phyloP scores from a whole-genome alignment of 2,888 invertebrate species.

The Stenodera caucasica region DNA sequence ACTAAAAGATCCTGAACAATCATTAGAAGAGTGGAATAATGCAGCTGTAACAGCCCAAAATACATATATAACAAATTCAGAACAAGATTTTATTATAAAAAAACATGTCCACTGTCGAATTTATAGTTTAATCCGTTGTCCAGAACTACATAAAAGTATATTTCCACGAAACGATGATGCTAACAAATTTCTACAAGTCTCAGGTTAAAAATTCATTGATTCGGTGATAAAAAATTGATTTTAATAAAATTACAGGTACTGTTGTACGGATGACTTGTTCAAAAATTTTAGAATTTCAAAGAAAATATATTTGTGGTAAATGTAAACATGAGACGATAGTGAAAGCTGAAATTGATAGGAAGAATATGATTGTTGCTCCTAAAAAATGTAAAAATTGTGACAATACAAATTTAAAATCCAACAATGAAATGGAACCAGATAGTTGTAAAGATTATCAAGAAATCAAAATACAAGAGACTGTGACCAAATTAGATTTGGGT shows the following conservation, averaged over 20 bases:
- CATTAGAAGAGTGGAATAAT: conserved; percentile 66
- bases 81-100: conserved; percentile 58
- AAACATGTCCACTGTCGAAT: conserved; percentile 69
- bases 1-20: conserved; percentile 64
- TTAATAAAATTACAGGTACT: conserved; percentile 63
- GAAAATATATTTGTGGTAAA: conserved; percentile 74
- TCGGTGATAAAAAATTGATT: background rate
- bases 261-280: conserved; percentile 75
- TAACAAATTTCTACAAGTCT: conserved; percentile 72
- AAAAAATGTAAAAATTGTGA: conserved; percentile 62
- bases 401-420: conserved; percentile 59
- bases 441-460: conserved; percentile 83
- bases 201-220: conserved; percentile 59
- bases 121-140: conserved; percentile 68
- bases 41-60: conserved; percentile 66
- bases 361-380: conserved; percentile 56
- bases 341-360: conserved; percentile 68
- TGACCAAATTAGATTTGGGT: conserved; percentile 70
- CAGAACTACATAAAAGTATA: conserved; percentile 65
- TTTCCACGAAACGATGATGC: conserved; percentile 74
- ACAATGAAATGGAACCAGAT: conserved; percentile 62
- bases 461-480: conserved; percentile 82
- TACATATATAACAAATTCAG: conserved; percentile 55
- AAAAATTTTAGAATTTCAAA: conserved; percentile 75
- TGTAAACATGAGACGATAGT: conserved; percentile 70